These are phyloP conservation scores for Phlogophora meticulosa DNA, from an alignment of 2,888 invertebrate species.

Conservation along the genomic window DNA sequence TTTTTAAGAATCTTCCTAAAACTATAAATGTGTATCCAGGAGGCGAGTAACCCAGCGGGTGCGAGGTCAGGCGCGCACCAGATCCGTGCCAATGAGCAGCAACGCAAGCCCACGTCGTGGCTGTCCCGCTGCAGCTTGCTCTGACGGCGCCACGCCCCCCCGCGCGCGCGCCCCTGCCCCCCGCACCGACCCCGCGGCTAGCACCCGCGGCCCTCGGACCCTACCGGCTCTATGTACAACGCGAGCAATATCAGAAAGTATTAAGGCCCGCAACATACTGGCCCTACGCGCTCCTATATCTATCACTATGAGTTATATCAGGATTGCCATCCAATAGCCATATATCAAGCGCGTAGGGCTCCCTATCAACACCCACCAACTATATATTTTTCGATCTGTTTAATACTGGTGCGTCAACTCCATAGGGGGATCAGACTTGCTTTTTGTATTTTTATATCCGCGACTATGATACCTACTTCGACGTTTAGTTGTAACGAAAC, in stretches of 20 bases:
- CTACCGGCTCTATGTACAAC: slow-evolving; percentile 45
- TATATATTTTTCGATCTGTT: slow-evolving; percentile 87
- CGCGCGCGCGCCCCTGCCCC: slow-evolving; percentile 53
- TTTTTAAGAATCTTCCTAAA: too few species aligned
- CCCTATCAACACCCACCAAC: slow-evolving; percentile 71
- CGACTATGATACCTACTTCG: slow-evolving; percentile 78
- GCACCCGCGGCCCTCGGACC: slow-evolving; percentile 34
- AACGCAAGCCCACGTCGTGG: slow-evolving; percentile 96
- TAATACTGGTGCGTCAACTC: slow-evolving; percentile 81
- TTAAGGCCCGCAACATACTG: slow-evolving; percentile 33
- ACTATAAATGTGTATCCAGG: slow-evolving; percentile 87
- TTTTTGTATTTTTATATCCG: slow-evolving; percentile 91
- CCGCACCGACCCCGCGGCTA: slow-evolving; percentile 63
- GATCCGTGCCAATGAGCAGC: slow-evolving; percentile 94
- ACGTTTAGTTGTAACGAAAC: slow-evolving; percentile 77
- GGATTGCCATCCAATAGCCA: slow-evolving; percentile 55
- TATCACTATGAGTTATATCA: slow-evolving; percentile 54
- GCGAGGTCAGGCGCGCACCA: slow-evolving; percentile 94
- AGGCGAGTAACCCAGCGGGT: slow-evolving; percentile 96
- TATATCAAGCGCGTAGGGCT: slow-evolving; percentile 56
- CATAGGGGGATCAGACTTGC: slow-evolving; percentile 84
- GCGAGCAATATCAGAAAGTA: slow-evolving; percentile 59
- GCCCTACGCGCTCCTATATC: slow-evolving; percentile 43
- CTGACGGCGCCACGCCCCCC: slow-evolving; percentile 92
- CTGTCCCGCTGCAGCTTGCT: slow-evolving; percentile 96